Base-by-base conservation (phyloP, 2,888 invertebrate species). In the Phortica magna region DNA sequence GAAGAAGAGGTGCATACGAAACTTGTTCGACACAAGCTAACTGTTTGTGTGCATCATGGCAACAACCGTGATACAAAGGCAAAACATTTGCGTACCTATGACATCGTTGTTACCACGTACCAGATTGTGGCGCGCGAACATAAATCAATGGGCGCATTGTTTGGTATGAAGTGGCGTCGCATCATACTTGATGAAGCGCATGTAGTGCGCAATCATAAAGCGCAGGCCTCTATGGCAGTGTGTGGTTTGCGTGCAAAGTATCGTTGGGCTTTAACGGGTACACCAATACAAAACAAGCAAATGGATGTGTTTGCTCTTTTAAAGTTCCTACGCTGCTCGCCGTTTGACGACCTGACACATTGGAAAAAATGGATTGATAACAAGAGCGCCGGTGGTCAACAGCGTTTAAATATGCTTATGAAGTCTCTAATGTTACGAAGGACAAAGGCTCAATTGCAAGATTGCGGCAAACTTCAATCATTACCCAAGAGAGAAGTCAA, bases 171-270 rank as follows among this genome's bases (percentile, higher is more conserved):
- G 10, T 99, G 98, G 98, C 93, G 95, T 0, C 94, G 99, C 72
- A 94, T 98, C 2, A 95, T 99, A 78, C 93, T 99, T 31, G 99
- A 99, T 92, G 99, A 99, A 93, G 99, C 97, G 0, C 99, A 99
- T 92, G 94, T 95, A 59, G 96, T 99, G 9, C 95, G 98, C 83
- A 99, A 99, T 93, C 94, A 96, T 90, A 97, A 97, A 92, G 94
- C 96, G 9, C 93, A 94, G 80, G 95, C 95, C 0, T 95, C 97
- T 0, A 89, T 93, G 78, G 95, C 96, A 0, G 95, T 95, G 7
- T 95, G 95, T 89, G 92, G 92, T 2, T 64, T 91, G 43, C 83
- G 76, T 2, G 88, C 83, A 4, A 93, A 92, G 76, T 93, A 94
- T 1, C 94, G 97, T 12, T 98, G 97, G 97, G 95, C 95, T 0